Percentiles rank a stretch among this genome's conserved stretches.
Conservation (phyloP, 2,113 vertebrate genomes). For the Eira barbara region DNA sequence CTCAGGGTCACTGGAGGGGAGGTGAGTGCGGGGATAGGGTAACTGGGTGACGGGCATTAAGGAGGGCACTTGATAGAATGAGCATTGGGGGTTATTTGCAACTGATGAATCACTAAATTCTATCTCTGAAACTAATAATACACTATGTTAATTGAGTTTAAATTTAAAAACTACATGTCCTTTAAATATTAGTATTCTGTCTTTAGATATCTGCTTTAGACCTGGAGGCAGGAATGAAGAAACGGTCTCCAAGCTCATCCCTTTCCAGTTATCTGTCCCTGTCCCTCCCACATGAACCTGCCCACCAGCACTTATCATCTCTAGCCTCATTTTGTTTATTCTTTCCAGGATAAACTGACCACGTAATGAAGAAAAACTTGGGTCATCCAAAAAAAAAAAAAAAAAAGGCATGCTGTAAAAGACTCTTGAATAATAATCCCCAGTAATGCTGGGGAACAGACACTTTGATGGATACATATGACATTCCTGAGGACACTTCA, state of each 20-base stretch:
- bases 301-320: not conserved
- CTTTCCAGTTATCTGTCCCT: not conserved
- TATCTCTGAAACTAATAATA: not conserved
- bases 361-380: slow-evolving; percentile 18
- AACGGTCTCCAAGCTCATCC: not conserved
- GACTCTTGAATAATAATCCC: slow-evolving; percentile 31
- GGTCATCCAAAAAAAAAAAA: not conserved
- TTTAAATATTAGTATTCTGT: slow-evolving; percentile 20
- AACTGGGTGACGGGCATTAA: not conserved
- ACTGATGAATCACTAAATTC: not conserved
- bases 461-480: slow-evolving; percentile 16
- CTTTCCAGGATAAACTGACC: slow-evolving; percentile 31
- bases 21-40: not conserved
- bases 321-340: not conserved
- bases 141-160: not conserved
- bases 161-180: not conserved
- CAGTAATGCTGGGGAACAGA: not conserved
- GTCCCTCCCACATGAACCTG: not conserved
- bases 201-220: not conserved
- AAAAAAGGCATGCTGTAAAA: not conserved
- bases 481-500: slow-evolving; percentile 8
- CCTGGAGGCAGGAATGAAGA: not conserved
- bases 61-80: not conserved
- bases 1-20: not conserved
- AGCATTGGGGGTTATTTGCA: not conserved